Evolutionary conservation across 1,140 invertebrate genomes (phyloP).

Genomic region (Archivesica marissinica): DNA sequence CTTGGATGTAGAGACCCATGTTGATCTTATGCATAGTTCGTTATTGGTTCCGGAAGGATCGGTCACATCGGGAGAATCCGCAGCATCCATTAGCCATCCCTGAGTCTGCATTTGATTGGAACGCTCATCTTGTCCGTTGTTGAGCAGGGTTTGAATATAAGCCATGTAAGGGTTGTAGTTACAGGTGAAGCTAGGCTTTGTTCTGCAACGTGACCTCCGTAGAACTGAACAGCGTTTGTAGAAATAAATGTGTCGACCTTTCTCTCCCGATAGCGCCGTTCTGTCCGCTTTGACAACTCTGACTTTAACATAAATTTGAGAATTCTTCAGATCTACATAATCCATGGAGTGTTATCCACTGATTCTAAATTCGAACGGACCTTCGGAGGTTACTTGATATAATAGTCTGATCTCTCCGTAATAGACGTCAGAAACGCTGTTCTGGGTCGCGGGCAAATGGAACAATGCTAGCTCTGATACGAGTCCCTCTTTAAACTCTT

Average conservation of each 20-base stretch:
- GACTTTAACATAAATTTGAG: slow-evolving; percentile 44
- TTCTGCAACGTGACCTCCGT: slow-evolving; percentile 28
- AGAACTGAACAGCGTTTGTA: slow-evolving; percentile 9
- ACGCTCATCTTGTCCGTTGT: slow-evolving; percentile 7
- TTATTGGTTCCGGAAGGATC: background rate
- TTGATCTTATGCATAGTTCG: background rate
- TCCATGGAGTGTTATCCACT: slow-evolving; percentile 30
- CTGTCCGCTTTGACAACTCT: slow-evolving; percentile 20
- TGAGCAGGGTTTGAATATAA: slow-evolving; percentile 3
- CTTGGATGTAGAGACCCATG: background rate
- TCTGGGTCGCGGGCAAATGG: slow-evolving; percentile 50
- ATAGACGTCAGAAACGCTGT: slow-evolving; percentile 40
- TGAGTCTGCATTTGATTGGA: background rate
- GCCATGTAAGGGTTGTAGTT: slow-evolving; percentile 23
- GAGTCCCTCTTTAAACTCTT: slow-evolving; percentile 30
- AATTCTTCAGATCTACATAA: slow-evolving; percentile 26
- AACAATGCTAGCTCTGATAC: too few species aligned
- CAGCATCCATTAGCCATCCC: background rate
- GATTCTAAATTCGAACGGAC: slow-evolving; percentile 57
- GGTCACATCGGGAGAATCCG: background rate
- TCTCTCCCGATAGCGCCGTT: background rate
- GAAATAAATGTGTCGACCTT: slow-evolving; percentile 27
- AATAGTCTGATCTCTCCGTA: slow-evolving; percentile 50
- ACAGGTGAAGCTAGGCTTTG: background rate
- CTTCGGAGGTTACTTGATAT: slow-evolving; percentile 33